Conservation (phyloP, 2,113 vertebrate species). For the Apteryx owenii region DNA sequence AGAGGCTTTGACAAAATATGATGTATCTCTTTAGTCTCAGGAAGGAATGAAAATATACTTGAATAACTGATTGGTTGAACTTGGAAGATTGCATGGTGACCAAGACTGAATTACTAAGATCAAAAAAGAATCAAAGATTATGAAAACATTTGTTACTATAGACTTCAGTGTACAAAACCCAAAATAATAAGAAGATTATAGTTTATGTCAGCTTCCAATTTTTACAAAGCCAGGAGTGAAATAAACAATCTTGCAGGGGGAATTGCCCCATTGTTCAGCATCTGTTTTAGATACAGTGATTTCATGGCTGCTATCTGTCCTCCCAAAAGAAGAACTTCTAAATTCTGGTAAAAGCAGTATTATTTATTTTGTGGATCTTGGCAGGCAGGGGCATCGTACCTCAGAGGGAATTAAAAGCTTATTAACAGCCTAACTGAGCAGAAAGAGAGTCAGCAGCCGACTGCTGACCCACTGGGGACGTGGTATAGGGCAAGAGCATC, state of each 20-base stretch:
- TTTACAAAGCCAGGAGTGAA: slow-evolving; percentile 2
- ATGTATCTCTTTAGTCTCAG: not conserved
- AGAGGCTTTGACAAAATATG: not conserved
- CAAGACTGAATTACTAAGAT: not conserved
- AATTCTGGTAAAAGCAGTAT: not conserved
- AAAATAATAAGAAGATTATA: not conserved
- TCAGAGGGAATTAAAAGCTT: not conserved
- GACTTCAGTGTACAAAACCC: not conserved
- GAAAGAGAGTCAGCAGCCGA: not conserved
- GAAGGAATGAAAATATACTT: not conserved
- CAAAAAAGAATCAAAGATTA: not conserved
- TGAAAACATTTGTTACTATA: not conserved
- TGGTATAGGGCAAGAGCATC: not conserved
- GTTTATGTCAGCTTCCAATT: not conserved
- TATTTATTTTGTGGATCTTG: not conserved
- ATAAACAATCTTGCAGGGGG: not conserved
- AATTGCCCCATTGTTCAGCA: not conserved
- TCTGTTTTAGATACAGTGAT: not conserved
- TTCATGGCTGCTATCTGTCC: not conserved
- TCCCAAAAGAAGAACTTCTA: not conserved
- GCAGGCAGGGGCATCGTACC: not conserved
- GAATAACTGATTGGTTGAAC: not conserved
- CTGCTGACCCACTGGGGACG: not conserved
- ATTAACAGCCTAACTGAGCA: not conserved
- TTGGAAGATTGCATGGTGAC: not conserved